These are phyloP conservation scores for Delphinapterus leucas DNA, from an alignment of 2,113 vertebrate species.

Conservation along the genomic window DNA sequence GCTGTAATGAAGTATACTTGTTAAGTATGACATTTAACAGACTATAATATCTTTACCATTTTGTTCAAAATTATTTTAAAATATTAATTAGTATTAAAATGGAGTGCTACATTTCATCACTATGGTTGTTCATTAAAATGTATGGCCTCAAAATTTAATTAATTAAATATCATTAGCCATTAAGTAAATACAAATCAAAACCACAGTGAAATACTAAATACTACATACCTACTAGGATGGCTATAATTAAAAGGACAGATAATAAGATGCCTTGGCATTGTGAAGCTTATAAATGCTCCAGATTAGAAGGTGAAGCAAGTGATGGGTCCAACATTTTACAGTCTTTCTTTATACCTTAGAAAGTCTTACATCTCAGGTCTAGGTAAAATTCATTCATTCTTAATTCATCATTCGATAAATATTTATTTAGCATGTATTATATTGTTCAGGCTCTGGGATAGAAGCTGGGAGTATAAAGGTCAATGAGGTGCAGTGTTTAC, in stretches of 20 bases:
- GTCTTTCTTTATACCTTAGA: not conserved
- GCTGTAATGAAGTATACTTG: not conserved
- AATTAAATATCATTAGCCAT: not conserved
- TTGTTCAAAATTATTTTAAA: conserved; percentile 3
- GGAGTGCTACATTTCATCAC: not conserved
- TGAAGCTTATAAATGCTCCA: not conserved
- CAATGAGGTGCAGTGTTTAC: not conserved
- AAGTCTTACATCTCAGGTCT: not conserved
- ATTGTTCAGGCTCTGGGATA: not conserved
- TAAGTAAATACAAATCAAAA: not conserved
- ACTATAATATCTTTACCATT: not conserved
- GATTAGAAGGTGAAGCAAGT: not conserved
- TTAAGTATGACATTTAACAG: not conserved
- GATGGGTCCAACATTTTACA: not conserved
- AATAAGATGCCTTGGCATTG: not conserved
- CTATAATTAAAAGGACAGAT: conserved; percentile 1
- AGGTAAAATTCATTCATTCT: not conserved
- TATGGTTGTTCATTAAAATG: not conserved
- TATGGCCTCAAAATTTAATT: conserved; percentile 15
- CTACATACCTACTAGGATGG: not conserved
- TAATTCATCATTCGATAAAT: not conserved
- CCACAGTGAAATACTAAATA: not conserved
- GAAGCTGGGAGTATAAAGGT: not conserved
- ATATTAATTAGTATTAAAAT: conserved; percentile 36
- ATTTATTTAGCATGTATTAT: not conserved